Base-by-base conservation (phyloP, 1,140 invertebrate genomes). In the Drosophila sp. region DNA sequence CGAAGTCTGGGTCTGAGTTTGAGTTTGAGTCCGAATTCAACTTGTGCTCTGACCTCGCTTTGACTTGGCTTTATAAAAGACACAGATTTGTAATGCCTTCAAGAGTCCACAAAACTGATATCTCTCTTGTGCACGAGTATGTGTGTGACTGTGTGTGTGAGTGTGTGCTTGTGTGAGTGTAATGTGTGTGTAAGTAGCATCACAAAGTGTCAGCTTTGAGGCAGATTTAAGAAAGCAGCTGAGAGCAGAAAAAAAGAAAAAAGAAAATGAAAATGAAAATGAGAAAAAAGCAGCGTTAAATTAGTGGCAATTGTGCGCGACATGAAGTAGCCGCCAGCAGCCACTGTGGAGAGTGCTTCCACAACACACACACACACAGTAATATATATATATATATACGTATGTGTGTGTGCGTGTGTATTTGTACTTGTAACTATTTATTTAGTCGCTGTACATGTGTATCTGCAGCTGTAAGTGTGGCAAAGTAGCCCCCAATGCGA, bases 241-340 rank as follows among this genome's bases (percentile, higher is more conserved):
- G 32, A 57, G 48, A 48, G 53, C 53, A 50, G 50, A 58, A 62
- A 54, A 53, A 34, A 50, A 56, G 38, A 25, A 53, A 70, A 67
- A 46, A 58, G 67, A 78, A 59, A 78, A 61, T 32, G 63, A 75
- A 82, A 74, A 82, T 63, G 27, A 79, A 57, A 51, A 80, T n/a
- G n/a, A n/a, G n/a, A 72, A 84, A 79, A 83, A 72, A 45, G 41
- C 48, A 87, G 76, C 72, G 82, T 82, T 87, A 87, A 87, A 87
- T 87, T 87, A 87, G 82, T 89, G 83, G 82, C 82, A 87, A 87
- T 87, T 87, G 82, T 87, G 75, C 79, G 83, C 82, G 78, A 87
- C 82, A 89, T 87, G 78, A 72, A 78, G 76, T 63, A 70, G 66
- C 66, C 27, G 29, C 50, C 45, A 66, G 38, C 70, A 67, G 63